Evolutionary conservation across 2,113 vertebrate genomes (phyloP), one percentile per base, ranked within the genome.

Genomic region (Spea bombifrons): DNA sequence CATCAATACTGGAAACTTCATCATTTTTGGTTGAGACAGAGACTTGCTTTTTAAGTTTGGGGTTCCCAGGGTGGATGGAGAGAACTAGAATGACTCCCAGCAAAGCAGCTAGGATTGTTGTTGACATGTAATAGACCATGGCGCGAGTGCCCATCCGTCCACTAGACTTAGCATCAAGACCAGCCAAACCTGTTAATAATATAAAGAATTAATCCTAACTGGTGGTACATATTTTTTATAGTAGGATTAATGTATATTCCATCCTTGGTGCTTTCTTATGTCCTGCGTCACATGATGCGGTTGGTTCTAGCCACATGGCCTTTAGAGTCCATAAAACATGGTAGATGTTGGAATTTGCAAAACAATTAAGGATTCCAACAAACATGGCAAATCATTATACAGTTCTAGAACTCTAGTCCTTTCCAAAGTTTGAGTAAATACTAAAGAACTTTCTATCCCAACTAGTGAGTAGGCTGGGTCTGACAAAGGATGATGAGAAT

Each of bases 71-170:
- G 78, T 95, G 93, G 80, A 95, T 94, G 7, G 88, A 82, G 45
- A 94, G 46, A n/a, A 95, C 94, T 81, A 94, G 86, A 81, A 94
- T 92, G 79, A 95, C 93, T 3, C 93, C 93, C 3, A 94, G 86
- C 48, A 92, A 47, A 4, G 94, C 93, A 1, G 93, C 93, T 3
- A 94, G 90, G 0, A 95, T 47, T 0, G 93, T 94, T 71, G 94
- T 95, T 81, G 91, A 88, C 89, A 94, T 91, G 85, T 95, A 94
- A 84, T 95, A 95, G 8, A 94, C 88, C 92, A 94, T 91, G 75
- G 94, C 94, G 73, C 93, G 86, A 30, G 90, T 89, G 1, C 93
- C 93, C 94, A 95, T 95, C 66, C 93, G 84, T 49, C 93, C 92
- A 70, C 94, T 94, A 77, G 93, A 93, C 75, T 89, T 90, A 44